Conservation (phyloP, 2,113 vertebrate species). For the rabbit (Oryctolagus cuniculus) region mOryCun1.1 NC_091432.1:120559001-120559500, state of each 20-base stretch:
- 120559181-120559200: neutral
- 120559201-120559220: neutral
- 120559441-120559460: neutral
- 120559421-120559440: neutral
- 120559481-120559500: neutral
- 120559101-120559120: slow-evolving; percentile 6
- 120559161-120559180: slow-evolving; percentile 22
- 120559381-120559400: neutral
- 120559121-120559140: neutral
- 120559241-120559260: neutral
- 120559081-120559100: neutral
- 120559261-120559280: neutral
- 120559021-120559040: too few species aligned
- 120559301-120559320: neutral
- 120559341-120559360: neutral
- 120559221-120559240: neutral
- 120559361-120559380: neutral
- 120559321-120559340: neutral
- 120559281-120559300: neutral
- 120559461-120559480: neutral
- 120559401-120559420: too few species aligned
- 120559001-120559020: too few species aligned
- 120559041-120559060: too few species aligned
- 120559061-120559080: neutral
- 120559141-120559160: neutral